phyloP scores from a whole-genome alignment of 2,797 vertebrate species.

The Lindbergichthys nudifrons region DNA sequence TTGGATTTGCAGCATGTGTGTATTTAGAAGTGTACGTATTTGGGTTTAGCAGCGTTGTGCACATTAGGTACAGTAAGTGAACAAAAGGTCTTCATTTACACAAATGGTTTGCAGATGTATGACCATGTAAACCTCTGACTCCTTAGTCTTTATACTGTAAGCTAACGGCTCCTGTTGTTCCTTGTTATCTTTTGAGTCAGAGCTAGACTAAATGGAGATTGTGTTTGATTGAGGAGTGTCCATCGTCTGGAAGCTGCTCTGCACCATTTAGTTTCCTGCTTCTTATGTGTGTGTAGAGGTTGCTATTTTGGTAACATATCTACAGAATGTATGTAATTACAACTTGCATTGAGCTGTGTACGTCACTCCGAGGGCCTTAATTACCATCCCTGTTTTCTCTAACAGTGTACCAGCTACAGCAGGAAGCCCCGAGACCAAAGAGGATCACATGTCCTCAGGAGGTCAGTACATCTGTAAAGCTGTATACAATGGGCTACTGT shows the following conservation, averaged over 20 bases:
- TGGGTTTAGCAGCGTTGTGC: conserved; percentile 35
- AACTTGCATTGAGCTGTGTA: conserved; percentile 28
- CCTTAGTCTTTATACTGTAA: conserved; percentile 27
- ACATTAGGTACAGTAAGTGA: conserved; percentile 11
- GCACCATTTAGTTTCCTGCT: conserved; percentile 14
- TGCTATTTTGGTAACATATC: conserved; percentile 38
- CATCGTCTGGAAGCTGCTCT: conserved; percentile 24
- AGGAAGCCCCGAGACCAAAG: conserved; percentile 96
- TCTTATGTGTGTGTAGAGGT: conserved; percentile 15
- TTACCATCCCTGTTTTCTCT: conserved; percentile 66
- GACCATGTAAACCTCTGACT: conserved; percentile 43
- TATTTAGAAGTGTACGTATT: conserved; percentile 25
- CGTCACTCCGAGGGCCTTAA: conserved; percentile 27
- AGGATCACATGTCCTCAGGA: conserved; percentile 95
- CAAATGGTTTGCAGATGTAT: conserved; percentile 38
- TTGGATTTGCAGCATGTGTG: conserved; percentile 31
- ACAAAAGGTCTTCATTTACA: conserved; percentile 33
- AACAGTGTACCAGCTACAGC: conserved; percentile 98
- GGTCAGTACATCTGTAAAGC: conserved; percentile 85
- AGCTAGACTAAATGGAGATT: conserved; percentile 20
- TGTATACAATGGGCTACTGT: conserved; percentile 6
- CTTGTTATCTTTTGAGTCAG: conserved; percentile 27
- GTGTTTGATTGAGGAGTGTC: conserved; percentile 13
- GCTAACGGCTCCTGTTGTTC: conserved; percentile 39
- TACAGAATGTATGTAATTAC: conserved; percentile 38